Base-by-base conservation (phyloP, 2,888 invertebrate species). In the Drosophila diplacantha region DNA sequence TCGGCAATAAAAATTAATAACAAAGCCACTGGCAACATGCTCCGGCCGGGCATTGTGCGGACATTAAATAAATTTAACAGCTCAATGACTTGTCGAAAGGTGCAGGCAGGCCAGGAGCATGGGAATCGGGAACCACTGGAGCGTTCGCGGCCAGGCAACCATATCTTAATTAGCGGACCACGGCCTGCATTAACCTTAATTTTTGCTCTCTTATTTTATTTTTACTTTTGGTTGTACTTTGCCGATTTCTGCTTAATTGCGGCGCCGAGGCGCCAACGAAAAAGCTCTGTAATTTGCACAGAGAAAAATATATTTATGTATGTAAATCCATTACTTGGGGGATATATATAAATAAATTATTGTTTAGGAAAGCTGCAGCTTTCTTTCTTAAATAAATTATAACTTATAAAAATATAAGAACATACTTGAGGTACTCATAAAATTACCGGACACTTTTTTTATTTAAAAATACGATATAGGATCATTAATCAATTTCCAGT, bases 61-160 rank as follows among this genome's bases (percentile, higher is more conserved):
- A 37, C 76, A 81, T 83, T 81, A 73, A 81, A 83, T 83, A 83
- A 81, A 83, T 81, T 81, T 74, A 81, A 81, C 83, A 83, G 71
- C 81, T 81, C 69, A 83, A 81, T 83, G 83, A 81, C 74, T 83
- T 81, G 80, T 73, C 83, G 80, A 81, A 81, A 81, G 80, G 75
- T 74, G 70, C 54, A 50, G 67, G 41, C 43, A n/a, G 16, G 16
- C 43, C 26, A 29, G 18, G 18, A 44, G 12, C 44, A 14, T 44
- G 53, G 29, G 29, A 35, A 16, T 8, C 12, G 29, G 38, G 22
- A 29, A 37, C 12, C 26, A 76, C 67, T 74, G 69, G 69, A 69
- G 80, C 82, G 60, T 31, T 44, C 32, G 54, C 51, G 39, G 35
- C 53, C 74, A 76, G 65, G 63, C 77, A 73, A 44, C 47, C 78